Evolutionary conservation across 2,113 vertebrate genomes (phyloP).

Genomic region (Phrynocephalus versicolor): DNA sequence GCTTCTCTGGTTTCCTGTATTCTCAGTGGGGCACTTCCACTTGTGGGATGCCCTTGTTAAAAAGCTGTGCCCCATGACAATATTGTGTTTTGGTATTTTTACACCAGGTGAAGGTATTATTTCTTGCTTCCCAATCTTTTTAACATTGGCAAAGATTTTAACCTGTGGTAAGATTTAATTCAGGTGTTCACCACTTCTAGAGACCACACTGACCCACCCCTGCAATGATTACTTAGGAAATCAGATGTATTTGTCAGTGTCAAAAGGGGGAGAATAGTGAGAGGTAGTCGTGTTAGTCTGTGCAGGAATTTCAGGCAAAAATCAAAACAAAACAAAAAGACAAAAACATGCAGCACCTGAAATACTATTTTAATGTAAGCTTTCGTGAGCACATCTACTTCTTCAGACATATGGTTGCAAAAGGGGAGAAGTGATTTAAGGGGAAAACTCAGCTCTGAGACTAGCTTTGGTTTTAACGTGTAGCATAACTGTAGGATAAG

Average conservation of each 20-base stretch:
- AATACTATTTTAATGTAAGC: too few species aligned
- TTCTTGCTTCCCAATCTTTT: neutral
- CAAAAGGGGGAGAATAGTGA: neutral
- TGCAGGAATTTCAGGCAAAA: too few species aligned
- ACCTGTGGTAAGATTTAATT: too few species aligned
- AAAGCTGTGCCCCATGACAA: neutral
- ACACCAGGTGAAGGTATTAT: neutral
- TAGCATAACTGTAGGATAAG: too few species aligned
- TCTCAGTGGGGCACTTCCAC: neutral
- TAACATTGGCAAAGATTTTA: neutral
- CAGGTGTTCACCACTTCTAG: too few species aligned
- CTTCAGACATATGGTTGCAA: too few species aligned
- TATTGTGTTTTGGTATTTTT: neutral
- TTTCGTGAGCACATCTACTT: too few species aligned
- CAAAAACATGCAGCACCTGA: too few species aligned
- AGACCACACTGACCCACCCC: too few species aligned
- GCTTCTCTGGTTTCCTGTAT: neutral
- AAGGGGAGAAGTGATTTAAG: neutral
- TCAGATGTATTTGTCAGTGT: neutral
- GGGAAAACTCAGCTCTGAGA: accelerated
- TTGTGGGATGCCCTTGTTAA: neutral
- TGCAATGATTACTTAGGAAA: neutral
- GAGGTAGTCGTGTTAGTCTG: too few species aligned
- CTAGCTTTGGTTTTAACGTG: neutral
- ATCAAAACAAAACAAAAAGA: too few species aligned